A percentile compares a stretch with the other conserved stretches of the same genome.
These are phyloP conservation scores for Rhinolophus ferrumequinum DNA, from an alignment of 2,113 vertebrate species.

Conservation along the genomic window DNA sequence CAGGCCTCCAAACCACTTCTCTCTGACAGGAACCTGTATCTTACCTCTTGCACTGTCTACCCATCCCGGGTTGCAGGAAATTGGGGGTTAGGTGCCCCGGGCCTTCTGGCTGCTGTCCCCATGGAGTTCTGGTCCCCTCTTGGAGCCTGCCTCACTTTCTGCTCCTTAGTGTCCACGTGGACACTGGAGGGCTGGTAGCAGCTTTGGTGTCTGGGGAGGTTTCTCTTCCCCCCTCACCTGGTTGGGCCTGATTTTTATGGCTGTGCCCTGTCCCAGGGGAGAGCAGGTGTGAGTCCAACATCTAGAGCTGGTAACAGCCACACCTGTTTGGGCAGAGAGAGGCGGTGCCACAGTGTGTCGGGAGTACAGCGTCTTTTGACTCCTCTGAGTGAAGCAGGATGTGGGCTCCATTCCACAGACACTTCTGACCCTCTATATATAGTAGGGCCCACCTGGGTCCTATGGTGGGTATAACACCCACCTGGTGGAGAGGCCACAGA, in stretches of 20 bases:
- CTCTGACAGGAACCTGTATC: background rate
- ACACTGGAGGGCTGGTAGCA: background rate
- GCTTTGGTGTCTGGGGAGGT: background rate
- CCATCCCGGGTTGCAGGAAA: background rate
- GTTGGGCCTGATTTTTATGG: background rate
- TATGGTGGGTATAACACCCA: background rate
- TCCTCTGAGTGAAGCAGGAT: background rate
- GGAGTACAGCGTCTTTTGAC: background rate
- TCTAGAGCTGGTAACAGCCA: background rate
- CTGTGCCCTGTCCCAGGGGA: background rate
- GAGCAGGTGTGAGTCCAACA: background rate
- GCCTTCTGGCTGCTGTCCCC: background rate
- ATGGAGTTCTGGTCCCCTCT: background rate
- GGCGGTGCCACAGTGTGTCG: background rate
- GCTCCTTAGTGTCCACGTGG: background rate
- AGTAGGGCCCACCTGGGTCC: background rate
- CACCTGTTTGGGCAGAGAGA: background rate
- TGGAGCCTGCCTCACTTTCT: background rate
- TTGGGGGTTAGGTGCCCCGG: too few species aligned
- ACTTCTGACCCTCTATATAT: background rate
- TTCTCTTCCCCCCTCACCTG: slow-evolving; percentile 23
- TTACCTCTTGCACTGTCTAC: background rate
- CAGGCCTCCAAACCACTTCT: background rate
- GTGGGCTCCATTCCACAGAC: background rate
- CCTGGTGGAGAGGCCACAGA: background rate